Conservation (phyloP, 2,797 vertebrate genomes). For the Yasuhikotakia modesta region DNA sequence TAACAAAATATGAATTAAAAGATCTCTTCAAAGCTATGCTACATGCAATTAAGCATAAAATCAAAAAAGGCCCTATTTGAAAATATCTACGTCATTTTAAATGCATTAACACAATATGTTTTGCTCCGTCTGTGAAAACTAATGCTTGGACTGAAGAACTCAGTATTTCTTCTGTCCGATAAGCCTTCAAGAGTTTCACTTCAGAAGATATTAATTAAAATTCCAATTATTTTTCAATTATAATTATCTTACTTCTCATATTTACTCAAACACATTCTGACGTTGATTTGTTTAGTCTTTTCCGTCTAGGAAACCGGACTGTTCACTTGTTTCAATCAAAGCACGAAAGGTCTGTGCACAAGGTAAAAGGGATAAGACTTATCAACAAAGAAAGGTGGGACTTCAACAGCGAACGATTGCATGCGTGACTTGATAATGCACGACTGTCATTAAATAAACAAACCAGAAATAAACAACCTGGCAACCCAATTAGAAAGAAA, state of each 20-base stretch:
- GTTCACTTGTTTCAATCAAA: slow-evolving; percentile 61
- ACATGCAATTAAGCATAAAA: background rate
- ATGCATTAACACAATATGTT: background rate
- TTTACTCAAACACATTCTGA: slow-evolving; percentile 57
- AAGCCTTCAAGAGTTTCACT: slow-evolving; percentile 56
- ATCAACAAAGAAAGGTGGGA: slow-evolving; percentile 32
- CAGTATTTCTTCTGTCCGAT: slow-evolving; percentile 38
- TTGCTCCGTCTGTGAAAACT: background rate
- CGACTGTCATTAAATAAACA: background rate
- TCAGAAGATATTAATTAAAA: slow-evolving; percentile 60
- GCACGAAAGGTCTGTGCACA: slow-evolving; percentile 53
- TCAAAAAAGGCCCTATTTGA: background rate
- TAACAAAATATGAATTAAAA: background rate
- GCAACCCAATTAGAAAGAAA: background rate
- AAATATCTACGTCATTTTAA: background rate
- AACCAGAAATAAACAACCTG: background rate
- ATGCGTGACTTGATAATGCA: background rate
- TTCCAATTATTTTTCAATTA: slow-evolving; percentile 67
- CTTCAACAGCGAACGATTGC: slow-evolving; percentile 12
- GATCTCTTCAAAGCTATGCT: background rate
- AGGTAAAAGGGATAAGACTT: slow-evolving; percentile 63
- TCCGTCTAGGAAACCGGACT: slow-evolving; percentile 52
- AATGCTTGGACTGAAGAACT: slow-evolving; percentile 4
- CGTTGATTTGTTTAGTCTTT: slow-evolving; percentile 62
- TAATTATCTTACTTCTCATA: slow-evolving; percentile 61